Base-by-base conservation (phyloP, 1,140 invertebrate species). In the Chironomus tepperi region DNA sequence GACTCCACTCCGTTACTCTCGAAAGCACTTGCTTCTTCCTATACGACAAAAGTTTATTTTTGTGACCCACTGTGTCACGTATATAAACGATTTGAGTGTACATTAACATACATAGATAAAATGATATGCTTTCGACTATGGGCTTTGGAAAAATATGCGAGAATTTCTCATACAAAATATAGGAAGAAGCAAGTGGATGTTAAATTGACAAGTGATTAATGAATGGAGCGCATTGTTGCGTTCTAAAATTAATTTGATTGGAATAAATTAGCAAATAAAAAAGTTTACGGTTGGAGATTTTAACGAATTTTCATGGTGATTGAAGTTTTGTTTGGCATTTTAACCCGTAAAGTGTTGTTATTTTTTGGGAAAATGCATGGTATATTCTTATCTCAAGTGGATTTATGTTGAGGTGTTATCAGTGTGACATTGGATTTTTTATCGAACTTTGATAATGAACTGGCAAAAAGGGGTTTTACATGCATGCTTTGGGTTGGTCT, bases 11-110 rank as follows among this genome's bases (percentile, higher is more conserved):
- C 5, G 24, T 5, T n/a, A n/a, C 9, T 57, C n/a, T 57, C 47
- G 1, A n/a, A 34, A 57, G n/a, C 47, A 57, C 47, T 57, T 57
- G 47, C 7, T 57, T 12, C n/a, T 5, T 57, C 3, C 10, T 34
- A n/a, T 57, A 57, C n/a, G 47, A 57, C 47, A 57, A 34, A 57
- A 57, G 47, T 57, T 57, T 57, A 57, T 57, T 57, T 57, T 57
- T 57, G 12, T 57, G 47, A 57, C 47, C 47, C 47, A 57, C 10
- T 57, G 47, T 57, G 12, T 12, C 47, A 15, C 12, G 47, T 57
- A 57, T 15, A 47, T 47, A 47, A 47, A 34, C 24, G 24, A 34
- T 34, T 34, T 34, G 24, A 34, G 24, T 34, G 24, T 34, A 34
- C 15, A 57, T 57, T 57, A 57, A 57, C 47, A 57, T 57, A 57